phyloP scores from a whole-genome alignment of 64 coral and sea anemone species.

The Stylophora pistillata region DNA sequence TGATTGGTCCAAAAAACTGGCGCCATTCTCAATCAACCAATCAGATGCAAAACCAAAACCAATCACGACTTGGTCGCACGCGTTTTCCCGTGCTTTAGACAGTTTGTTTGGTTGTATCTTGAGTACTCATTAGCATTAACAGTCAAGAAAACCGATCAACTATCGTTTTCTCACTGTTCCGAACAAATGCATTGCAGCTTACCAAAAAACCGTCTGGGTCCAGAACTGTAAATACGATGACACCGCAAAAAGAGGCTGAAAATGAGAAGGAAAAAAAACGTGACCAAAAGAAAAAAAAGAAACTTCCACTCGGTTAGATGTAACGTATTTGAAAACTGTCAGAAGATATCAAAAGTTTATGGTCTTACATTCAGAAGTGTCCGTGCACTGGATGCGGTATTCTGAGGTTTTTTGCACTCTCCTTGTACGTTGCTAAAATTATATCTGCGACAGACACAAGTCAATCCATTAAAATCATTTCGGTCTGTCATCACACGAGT shows the following conservation, averaged over 20 bases:
- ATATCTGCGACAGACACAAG: not conserved
- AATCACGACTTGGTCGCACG: too few species aligned
- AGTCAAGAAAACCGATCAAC: too few species aligned
- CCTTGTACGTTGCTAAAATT: conserved; percentile 31
- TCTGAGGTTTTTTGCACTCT: conserved; percentile 7
- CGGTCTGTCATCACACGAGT: not conserved
- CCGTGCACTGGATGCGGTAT: conserved; percentile 31
- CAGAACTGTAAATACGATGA: conserved; percentile 48
- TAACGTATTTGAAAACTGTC: not conserved
- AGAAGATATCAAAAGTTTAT: not conserved
- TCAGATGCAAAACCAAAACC: too few species aligned
- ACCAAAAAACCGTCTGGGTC: conserved; percentile 65
- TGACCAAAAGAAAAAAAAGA: not conserved
- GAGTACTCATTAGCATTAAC: too few species aligned
- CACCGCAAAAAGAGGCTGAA: conserved; percentile 55
- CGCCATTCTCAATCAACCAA: not conserved
- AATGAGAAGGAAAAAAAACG: not conserved
- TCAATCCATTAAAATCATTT: not conserved
- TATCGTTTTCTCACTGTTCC: too few species aligned
- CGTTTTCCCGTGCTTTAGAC: too few species aligned
- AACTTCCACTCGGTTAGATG: too few species aligned
- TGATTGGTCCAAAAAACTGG: not conserved
- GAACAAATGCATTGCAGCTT: not conserved
- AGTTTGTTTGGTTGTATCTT: too few species aligned
- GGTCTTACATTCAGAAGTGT: conserved; percentile 54